Evolutionary conservation across 2,888 invertebrate genomes (phyloP), one percentile per base, ranked within the genome.

Genomic region (Zygothrica quintamaculata): DNA sequence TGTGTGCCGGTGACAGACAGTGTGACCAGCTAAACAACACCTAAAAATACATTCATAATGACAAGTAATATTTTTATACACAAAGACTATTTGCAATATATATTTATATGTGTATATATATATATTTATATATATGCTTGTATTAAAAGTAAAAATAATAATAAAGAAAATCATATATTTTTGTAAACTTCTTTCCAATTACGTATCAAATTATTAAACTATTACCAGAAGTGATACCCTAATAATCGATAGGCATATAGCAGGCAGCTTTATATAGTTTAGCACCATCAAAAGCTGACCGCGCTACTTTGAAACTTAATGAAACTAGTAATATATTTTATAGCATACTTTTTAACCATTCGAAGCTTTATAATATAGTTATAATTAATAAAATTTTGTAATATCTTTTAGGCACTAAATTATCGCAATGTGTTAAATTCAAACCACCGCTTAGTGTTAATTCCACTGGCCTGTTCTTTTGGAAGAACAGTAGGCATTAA

Each of bases 1-100:
- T 50, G 42, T 58, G 46, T 71, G 73, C 77, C 73, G 77, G 71
- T 34, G 50, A 58, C 53, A 53, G n/a, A 12, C 11, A 53, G 36
- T 76, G 72, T 71, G 72, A 47, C 77, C 75, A 39, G 15, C 8
- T 26, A 26, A 0, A 5, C 3, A 11, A 6, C n/a, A 5, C n/a
- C 8, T 3, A 40, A 40, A 40, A 57, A 70, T 60, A 44, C n/a
- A 22, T 22, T 22, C 18, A 29, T 29, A 22, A 22, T 22, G 18
- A 22, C 18, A 22, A 22, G 5, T 22, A 2, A 5, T 22, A 3
- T 22, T 22, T 22, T 22, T 22, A 22, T 5, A 5, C 2, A 22
- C 18, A 22, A 22, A 22, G 5, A 22, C 18, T 22, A 22, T 22
- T 2, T 22, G 5, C 5, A 22, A 3, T 22, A 22, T 22, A 22